phyloP scores from a whole-genome alignment of 2,888 invertebrate species.

The Pomacea canaliculata region DNA sequence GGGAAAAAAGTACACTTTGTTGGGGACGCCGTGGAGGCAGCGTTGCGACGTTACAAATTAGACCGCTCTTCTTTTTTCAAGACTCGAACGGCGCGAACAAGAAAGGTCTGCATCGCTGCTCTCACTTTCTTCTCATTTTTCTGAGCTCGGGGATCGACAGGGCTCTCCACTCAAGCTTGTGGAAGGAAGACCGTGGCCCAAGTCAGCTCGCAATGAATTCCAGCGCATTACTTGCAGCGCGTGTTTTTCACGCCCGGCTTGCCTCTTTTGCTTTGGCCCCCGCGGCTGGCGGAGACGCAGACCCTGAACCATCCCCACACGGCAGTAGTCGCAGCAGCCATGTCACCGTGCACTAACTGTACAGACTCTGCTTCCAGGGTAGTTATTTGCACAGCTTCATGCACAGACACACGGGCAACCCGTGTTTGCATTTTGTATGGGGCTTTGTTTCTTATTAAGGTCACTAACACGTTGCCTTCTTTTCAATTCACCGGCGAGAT shows the following conservation, averaged over 20 bases:
- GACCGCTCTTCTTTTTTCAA: background rate
- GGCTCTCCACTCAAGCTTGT: background rate
- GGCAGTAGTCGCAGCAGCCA: background rate
- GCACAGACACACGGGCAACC: too few species aligned
- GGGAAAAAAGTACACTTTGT: conserved; percentile 9
- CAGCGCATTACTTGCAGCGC: background rate
- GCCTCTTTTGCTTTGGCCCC: background rate
- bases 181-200: background rate
- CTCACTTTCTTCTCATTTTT: background rate
- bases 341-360: background rate
- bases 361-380: too few species aligned
- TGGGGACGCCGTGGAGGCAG: conserved; percentile 9
- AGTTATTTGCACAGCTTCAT: too few species aligned
- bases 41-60: conserved; percentile 7
- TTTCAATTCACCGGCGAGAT: too few species aligned
- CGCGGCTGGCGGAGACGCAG: background rate
- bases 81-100: background rate
- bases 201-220: conserved; percentile 15
- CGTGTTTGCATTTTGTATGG: too few species aligned
- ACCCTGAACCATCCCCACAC: background rate
- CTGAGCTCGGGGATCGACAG: background rate
- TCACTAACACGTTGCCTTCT: too few species aligned
- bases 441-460: too few species aligned
- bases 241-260: conserved; percentile 4
- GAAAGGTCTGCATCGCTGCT: conserved; percentile 8